A percentile compares a stretch with the other conserved stretches of the same genome.
Conservation (phyloP, 2,888 invertebrate genomes). For the Fragum sueziense region DNA sequence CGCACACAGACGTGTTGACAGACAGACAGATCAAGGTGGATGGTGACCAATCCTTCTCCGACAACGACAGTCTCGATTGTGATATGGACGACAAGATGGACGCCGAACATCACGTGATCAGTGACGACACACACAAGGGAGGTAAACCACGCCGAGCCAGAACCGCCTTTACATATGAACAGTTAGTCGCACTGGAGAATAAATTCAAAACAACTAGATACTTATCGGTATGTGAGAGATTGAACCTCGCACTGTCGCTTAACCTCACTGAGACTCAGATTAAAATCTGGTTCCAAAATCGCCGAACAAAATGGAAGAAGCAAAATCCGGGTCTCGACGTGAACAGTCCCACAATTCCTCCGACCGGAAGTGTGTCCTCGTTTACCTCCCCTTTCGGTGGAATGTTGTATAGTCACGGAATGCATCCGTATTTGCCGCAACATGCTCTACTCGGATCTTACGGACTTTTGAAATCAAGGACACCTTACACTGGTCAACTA, state of each 20-base stretch:
- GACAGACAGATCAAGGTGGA: constrained; percentile 10
- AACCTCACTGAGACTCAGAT: constrained; percentile 98
- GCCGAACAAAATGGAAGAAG: constrained; percentile 99
- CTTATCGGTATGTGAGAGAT: constrained; percentile 97
- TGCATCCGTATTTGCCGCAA: constrained; percentile 77
- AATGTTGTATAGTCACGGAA: constrained; percentile 75
- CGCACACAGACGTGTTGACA: neutral
- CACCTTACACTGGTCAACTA: constrained; percentile 69
- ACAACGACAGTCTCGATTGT: constrained; percentile 49
- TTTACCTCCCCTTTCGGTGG: constrained; percentile 74
- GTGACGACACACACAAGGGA: constrained; percentile 52
- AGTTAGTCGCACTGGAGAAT: constrained; percentile 97
- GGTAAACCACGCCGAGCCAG: constrained; percentile 94
- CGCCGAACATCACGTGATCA: constrained; percentile 34
- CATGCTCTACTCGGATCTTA: constrained; percentile 72
- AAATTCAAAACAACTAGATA: constrained; percentile 98
- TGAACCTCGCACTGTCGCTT: constrained; percentile 96
- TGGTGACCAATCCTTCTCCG: constrained; percentile 46
- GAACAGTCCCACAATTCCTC: constrained; percentile 81
- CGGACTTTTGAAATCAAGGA: constrained; percentile 72
- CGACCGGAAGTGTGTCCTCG: constrained; percentile 68
- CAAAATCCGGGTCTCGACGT: constrained; percentile 99
- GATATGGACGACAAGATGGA: constrained; percentile 51
- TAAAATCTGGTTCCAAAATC: constrained; percentile 86
- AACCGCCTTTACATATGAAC: constrained; percentile 99